These are phyloP conservation scores for Macrophya alboannulata DNA, from an alignment of 2,888 invertebrate genomes.

Conservation along the genomic window DNA sequence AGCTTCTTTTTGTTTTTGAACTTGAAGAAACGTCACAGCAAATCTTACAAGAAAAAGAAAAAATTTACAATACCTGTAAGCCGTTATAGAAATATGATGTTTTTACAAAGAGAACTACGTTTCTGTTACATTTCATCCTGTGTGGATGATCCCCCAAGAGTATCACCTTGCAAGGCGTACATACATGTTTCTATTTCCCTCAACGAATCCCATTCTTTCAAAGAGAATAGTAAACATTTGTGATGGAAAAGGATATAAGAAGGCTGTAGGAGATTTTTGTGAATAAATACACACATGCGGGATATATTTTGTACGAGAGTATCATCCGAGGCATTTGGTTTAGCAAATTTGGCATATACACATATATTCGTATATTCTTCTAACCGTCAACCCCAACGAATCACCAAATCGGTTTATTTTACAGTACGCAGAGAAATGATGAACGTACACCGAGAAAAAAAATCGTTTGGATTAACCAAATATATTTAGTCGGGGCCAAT, in stretches of 20 bases:
- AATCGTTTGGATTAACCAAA: no score
- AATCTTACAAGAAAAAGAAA: not conserved
- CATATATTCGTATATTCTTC: not conserved
- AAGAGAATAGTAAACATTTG: not conserved
- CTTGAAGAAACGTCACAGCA: not conserved
- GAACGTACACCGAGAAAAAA: no score
- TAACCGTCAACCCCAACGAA: not conserved
- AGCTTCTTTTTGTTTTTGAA: no score
- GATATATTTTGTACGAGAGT: no score
- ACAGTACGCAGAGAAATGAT: not conserved
- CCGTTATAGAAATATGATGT: not conserved
- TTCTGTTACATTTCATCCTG: not conserved
- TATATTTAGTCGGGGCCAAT: no score
- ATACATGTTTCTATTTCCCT: not conserved
- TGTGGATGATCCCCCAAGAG: not conserved
- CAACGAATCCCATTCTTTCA: slow-evolving; percentile 8
- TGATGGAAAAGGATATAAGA: not conserved
- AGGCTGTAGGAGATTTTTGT: not conserved
- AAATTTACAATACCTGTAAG: not conserved
- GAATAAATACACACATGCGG: not conserved
- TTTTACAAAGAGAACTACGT: not conserved
- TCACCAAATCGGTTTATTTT: not conserved
- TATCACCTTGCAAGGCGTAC: not conserved
- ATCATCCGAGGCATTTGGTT: not conserved
- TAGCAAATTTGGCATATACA: not conserved